Evolutionary conservation across 1,140 invertebrate genomes (phyloP), one percentile per base, ranked within the genome.

Genomic region (Lordiphosa stackelbergi): DNA sequence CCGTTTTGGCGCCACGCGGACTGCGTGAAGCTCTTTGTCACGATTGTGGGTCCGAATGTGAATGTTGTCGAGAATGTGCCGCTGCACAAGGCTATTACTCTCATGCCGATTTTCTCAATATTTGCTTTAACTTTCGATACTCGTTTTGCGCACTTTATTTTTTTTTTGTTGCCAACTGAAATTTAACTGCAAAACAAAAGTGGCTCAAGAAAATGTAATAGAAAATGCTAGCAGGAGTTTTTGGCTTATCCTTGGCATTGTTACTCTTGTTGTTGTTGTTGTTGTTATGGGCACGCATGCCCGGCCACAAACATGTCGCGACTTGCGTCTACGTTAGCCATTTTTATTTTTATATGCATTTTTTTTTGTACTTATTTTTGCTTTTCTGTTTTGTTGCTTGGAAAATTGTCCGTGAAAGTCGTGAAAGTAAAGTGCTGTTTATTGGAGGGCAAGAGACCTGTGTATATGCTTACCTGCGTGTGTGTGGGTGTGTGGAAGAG

Each of bases 341-440:
- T 58, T 58, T 38, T 52, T 52, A 58, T 58, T 58, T 58, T 58
- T 52, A 52, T 58, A 52, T n/a, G 37, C 34, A 38, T 46, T 11
- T 28, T n/a, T 4, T 10, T 8, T 4, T 48, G 34, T 31, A 11
- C 10, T 19, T 49, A 3, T 5, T 19, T 35, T 40, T 9, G 36
- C 19, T 9, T 16, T 16, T 24, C 10, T 9, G 5, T 28, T 28
- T 28, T 28, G 31, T 31, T 34, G 46, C 31, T 12, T 28, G 16
- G 35, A 34, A 56, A 43, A 56, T 49, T 62, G 59, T 49, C 59
- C 59, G 40, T 57, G 59, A 55, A 61, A 48, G 53, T 56, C 70
- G 59, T 69, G 66, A 75, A 73, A 73, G 61, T 75, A 75, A 73
- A 73, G 61, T 75, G 66, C 69, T 75, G 66, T 75, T 75, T 75